Conservation (phyloP, 2,113 vertebrate genomes). For the Platanista minor region DNA sequence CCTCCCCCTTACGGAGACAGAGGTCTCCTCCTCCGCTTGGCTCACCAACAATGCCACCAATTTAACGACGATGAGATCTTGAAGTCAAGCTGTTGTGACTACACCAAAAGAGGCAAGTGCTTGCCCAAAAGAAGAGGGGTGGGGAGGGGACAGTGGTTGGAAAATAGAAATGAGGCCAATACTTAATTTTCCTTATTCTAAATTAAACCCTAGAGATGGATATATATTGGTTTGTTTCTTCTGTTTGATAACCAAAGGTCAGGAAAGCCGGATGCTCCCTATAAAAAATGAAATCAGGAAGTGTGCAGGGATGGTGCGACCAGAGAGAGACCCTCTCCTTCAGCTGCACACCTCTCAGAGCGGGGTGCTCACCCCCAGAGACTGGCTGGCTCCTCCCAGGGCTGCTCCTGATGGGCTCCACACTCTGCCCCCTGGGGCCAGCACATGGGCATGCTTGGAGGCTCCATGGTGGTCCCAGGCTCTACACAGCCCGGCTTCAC, state of each 20-base stretch:
- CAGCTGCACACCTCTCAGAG: not conserved
- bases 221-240: not conserved
- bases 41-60: not conserved
- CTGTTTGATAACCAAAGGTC: not conserved
- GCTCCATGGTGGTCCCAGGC: not conserved
- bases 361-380: not conserved
- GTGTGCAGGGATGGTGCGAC: not conserved
- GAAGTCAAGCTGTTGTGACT: not conserved
- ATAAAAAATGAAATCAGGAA: not conserved
- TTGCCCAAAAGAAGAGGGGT: not conserved
- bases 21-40: not conserved
- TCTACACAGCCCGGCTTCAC: not conserved
- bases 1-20: not conserved
- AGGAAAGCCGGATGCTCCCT: not conserved
- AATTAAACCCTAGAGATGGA: not conserved
- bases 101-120: not conserved
- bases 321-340: not conserved
- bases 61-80: accelerated
- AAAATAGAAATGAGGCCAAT: not conserved
- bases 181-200: not conserved
- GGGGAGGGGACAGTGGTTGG: not conserved
- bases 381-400: not conserved
- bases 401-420: not conserved
- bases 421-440: not conserved
- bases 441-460: not conserved